Evolutionary conservation across 2,113 vertebrate species (phyloP), one percentile per base, ranked within the genome.

Genomic region (Prietella phreatophila): DNA sequence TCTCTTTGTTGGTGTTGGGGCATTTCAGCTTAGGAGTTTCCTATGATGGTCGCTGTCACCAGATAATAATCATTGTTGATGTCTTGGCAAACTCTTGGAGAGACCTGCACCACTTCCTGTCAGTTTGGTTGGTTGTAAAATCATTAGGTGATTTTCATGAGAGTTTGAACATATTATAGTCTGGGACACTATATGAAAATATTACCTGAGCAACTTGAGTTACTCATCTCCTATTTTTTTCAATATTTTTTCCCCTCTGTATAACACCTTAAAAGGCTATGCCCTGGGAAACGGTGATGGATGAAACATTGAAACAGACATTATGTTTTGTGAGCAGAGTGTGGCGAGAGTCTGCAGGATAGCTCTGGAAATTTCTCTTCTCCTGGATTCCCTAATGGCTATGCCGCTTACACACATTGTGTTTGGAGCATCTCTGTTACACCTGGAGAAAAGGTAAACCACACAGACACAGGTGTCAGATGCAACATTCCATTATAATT

Each of bases 371-470:
- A 99, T 92, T 98, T 99, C 86, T 97, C 98, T 6, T 99, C 98
- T 85, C 98, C 97, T 14, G 98, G 98, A 92, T 99, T 98, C 94
- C 98, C 98, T 86, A 99, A 99, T 60, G 98, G 98, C 89, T 99
- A 99, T 90, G 97, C 97, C 56, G 99, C 98, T 6, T 99, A 99
- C 88, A 99, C 98, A 65, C 98, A 99, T 92, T 99, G 98, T 93
- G 96, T 99, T 92, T 99, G 98, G 98, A 97, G 98, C 93, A 96
- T 99, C 89, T 99, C 98, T 60, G 98, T 99, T 86, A 99, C 98
- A 19, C 97, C 98, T 0, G 98, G 98, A 90, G 98, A 99, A 90
- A 99, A 99, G 98, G 98, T 99, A 81, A 3, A 95, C 56, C 36
- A 58, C 27, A 73, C 56, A 50, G 22, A 36, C n/a, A 39, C 19